phyloP scores from a whole-genome alignment of 1,140 invertebrate species.

The Nylanderia fulva region DNA sequence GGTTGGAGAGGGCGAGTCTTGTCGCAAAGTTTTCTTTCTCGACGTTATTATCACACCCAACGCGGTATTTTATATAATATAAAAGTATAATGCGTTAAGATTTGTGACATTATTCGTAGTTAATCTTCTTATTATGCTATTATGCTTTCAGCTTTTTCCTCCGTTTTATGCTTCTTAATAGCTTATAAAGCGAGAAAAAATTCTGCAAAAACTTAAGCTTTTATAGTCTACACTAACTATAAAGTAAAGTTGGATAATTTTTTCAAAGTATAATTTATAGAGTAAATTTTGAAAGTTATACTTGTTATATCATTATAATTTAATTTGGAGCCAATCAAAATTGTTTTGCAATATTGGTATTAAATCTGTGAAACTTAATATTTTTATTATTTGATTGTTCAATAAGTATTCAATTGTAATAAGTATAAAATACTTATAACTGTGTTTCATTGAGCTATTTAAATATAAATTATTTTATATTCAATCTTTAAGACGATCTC shows the following conservation, averaged over 20 bases:
- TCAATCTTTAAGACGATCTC: too few relatives aligned
- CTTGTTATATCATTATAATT: background rate
- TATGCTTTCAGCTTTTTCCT: constrained; percentile 41
- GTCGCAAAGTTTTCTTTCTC: constrained; percentile 42
- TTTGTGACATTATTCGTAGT: constrained; percentile 54
- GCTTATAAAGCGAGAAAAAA: constrained; percentile 30
- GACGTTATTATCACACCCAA: constrained; percentile 28
- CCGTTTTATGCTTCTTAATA: constrained; percentile 44
- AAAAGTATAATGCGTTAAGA: constrained; percentile 50
- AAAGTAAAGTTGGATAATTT: background rate
- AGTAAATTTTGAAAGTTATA: constrained; percentile 11
- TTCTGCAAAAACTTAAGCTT: constrained; percentile 36
- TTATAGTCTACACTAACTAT: constrained; percentile 6
- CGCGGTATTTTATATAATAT: constrained; percentile 40
- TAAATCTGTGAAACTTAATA: background rate
- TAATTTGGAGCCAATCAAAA: background rate
- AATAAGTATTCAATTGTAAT: background rate
- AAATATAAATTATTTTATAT: background rate
- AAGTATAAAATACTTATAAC: background rate
- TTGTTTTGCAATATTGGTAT: background rate
- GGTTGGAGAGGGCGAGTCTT: constrained; percentile 4
- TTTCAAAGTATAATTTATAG: background rate
- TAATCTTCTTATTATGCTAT: constrained; percentile 60
- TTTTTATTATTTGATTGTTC: background rate
- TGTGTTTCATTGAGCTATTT: background rate